Conservation (phyloP, 2,113 vertebrate genomes). For the Tylochromis polylepis region DNA sequence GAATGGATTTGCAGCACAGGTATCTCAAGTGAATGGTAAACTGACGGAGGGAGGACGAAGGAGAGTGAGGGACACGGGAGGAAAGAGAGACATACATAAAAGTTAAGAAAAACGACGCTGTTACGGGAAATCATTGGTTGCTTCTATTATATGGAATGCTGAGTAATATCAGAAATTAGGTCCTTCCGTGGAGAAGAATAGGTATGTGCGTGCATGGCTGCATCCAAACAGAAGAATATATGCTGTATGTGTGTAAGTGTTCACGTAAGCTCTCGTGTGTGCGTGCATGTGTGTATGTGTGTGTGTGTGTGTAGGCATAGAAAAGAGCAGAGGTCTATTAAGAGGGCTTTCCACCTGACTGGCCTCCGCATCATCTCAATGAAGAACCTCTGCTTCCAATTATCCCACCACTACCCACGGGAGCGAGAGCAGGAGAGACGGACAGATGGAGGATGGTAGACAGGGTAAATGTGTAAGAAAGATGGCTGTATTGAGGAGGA, state of each 20-base stretch:
- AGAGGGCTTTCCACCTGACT: conserved; percentile 65
- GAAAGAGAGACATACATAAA: background rate
- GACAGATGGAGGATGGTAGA: background rate
- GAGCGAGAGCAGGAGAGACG: background rate
- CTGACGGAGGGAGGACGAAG: background rate
- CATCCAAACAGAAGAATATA: background rate
- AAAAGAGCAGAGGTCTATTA: conserved; percentile 61
- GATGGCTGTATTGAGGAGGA: background rate
- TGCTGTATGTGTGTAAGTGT: conserved; percentile 5
- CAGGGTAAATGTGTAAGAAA: background rate
- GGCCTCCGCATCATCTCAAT: conserved; percentile 62
- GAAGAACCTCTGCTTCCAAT: conserved; percentile 71
- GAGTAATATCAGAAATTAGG: background rate
- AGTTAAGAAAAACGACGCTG: background rate
- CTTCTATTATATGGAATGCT: background rate
- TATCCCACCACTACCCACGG: conserved; percentile 47
- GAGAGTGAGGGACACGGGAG: background rate
- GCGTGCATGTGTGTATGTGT: background rate
- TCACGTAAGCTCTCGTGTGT: background rate
- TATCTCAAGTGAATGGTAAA: conserved; percentile 38
- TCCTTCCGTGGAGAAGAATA: background rate
- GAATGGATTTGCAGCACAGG: conserved; percentile 22
- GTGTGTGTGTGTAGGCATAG: background rate
- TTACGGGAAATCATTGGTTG: background rate
- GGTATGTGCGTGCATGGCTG: background rate